Evolutionary conservation across 2,113 vertebrate genomes (phyloP), one percentile per base, ranked within the genome.

Genomic region (Aptenodytes patagonicus): DNA sequence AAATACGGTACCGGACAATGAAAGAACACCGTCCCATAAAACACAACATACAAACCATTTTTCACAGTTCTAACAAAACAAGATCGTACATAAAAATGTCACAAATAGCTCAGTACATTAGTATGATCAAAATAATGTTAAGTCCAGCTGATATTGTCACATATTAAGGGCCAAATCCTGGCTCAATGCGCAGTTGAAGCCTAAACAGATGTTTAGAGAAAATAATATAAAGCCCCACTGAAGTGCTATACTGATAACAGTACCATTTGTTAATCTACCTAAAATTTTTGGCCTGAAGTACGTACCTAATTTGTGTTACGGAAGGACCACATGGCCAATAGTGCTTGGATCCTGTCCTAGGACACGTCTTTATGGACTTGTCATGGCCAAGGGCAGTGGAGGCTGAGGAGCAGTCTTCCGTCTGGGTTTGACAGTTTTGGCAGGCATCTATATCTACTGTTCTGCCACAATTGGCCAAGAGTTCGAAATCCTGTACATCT

Each of bases 21-120:
- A 94, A 79, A 93, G 70, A 95, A 94, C 93, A 95, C 95, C 66
- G 7, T 93, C 90, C 82, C 81, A 90, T 94, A 87, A 95, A 93
- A 83, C 78, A 55, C 69, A 95, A 92, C 90, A 70, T 72, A 97
- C 28, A 95, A 95, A 90, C 77, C 54, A 79, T 72, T 97, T 96
- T 96, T 97, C 95, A 97, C 95, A 97, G 92, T 85, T 97, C 90
- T 38, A 94, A 94, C 91, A 88, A 90, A 94, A 93, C 28, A 71
- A 86, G 44, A 49, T 87, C 91, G 89, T 83, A 97, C 86, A 96
- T 70, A 94, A 88, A 97, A 95, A 92, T 91, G 71, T 75, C 61
- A 89, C 76, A 91, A 93, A 77, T 76, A 78, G n/a, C 91, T 83
- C 73, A 91, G 91, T 64, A 90, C 78, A 77, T 58, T 68, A 87